Base-by-base conservation (phyloP, 2,888 invertebrate species). In the Standfussiana lucernea region DNA sequence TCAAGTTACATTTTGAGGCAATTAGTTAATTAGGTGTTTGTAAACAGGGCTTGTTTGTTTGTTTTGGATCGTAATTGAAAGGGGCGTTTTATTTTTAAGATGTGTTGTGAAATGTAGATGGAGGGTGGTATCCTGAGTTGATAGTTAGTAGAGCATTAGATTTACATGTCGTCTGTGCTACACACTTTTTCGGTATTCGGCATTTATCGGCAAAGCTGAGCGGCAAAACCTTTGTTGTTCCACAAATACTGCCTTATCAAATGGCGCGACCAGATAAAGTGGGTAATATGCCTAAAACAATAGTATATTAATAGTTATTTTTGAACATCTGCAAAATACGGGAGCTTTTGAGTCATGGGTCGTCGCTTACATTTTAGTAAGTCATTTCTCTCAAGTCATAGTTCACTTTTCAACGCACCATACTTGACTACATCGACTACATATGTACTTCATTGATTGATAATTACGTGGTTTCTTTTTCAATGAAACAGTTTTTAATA, bases 1-100 rank as follows among this genome's bases (percentile, higher is more conserved):
- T 80, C 40, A 40, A 45, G 35, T 80, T 68, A 47, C 79, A 28
- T 18, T 13, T 64, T 65, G 13, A 37, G 24, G 53, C 37, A 50
- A 64, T 67, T 69, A 68, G 53, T 37, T 32, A n/a, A 79, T 74
- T 40, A 45, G 40, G 8, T 40, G 62, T 71, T 79, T 62, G 35
- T 70, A 59, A 81, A 50, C 50, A n/a, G 13, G 2, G 21, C 7
- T 50, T 24, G 11, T 53, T 66, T 45, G 18, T 45, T 61, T 42
- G 21, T 35, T 50, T 53, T 21, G 11, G 28, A n/a, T 53, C 4
- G 15, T 28, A 24, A 80, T 76, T 76, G 18, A 45, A 18, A 15
- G n/a, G 18, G 8, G 24, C 42, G 50, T 59, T 79, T 42, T n/a
- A n/a, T 11, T 65, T 50, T 32, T 37, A 47, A 37, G 0, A 32